These are phyloP conservation scores for Lucinisca nassula DNA, from an alignment of 2,888 invertebrate genomes.

Conservation along the genomic window DNA sequence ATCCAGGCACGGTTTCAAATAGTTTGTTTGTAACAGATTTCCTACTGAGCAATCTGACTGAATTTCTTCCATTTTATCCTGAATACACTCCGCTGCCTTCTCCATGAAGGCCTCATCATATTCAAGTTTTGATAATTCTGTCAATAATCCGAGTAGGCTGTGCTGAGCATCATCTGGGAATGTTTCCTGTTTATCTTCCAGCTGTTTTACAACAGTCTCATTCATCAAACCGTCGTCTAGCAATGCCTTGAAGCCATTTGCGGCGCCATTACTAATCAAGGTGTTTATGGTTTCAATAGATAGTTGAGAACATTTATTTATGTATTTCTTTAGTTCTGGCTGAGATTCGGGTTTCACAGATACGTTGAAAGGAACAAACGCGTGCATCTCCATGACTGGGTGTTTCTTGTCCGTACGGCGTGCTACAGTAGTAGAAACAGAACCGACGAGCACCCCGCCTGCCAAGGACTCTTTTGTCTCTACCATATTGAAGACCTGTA, in stretches of 20 bases:
- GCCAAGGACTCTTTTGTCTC: no score
- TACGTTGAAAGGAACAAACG: conserved; percentile 92
- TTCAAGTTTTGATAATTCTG: background rate
- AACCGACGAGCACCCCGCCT: no score
- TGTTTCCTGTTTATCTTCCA: background rate
- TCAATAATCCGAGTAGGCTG: conserved; percentile 18
- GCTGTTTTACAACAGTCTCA: no score
- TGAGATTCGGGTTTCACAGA: background rate
- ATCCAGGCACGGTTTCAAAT: conserved; percentile 90
- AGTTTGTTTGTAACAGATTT: conserved; percentile 50
- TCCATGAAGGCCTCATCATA: background rate
- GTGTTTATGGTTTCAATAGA: no score
- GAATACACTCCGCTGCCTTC: background rate
- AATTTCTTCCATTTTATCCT: background rate
- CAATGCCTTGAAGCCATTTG: no score
- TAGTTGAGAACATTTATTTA: no score
- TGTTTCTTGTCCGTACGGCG: conserved; percentile 91
- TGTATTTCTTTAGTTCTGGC: no score
- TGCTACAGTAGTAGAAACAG: no score
- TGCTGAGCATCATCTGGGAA: conserved; percentile 29
- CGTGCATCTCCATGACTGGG: conserved; percentile 95
- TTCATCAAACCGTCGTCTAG: no score
- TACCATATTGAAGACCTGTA: no score
- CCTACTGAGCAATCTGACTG: conserved; percentile 36
- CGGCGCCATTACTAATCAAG: no score